phyloP scores from a whole-genome alignment of 2,113 vertebrate genomes.

The Sceloporus tristichus region DNA sequence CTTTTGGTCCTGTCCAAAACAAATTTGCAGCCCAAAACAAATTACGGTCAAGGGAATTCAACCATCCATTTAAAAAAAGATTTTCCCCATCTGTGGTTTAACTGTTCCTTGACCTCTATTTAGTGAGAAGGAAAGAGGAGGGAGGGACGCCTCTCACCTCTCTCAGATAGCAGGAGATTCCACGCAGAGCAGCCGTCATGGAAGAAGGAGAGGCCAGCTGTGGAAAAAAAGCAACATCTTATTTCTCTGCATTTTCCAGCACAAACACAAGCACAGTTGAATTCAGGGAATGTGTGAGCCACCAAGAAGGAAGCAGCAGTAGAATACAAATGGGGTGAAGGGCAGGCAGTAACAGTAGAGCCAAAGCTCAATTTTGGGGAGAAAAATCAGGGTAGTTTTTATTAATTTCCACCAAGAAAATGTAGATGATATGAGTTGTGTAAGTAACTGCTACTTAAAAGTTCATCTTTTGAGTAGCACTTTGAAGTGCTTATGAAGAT shows the following conservation, averaged over 20 bases:
- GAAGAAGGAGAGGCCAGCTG: conserved; percentile 87
- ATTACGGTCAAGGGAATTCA: background rate
- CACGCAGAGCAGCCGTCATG: conserved; percentile 86
- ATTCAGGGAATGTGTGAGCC: background rate
- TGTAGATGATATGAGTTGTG: background rate
- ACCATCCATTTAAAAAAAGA: background rate
- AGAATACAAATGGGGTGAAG: background rate
- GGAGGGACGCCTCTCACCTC: conserved; percentile 77
- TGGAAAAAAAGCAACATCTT: background rate
- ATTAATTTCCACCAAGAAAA: background rate
- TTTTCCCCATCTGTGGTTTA: background rate
- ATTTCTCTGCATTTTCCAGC: background rate
- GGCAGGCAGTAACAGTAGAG: background rate
- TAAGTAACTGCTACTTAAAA: too few relatives aligned
- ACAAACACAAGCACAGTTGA: background rate
- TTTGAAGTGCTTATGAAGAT: too few relatives aligned
- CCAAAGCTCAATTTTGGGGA: background rate
- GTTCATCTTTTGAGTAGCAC: too few relatives aligned
- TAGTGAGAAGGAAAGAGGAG: background rate
- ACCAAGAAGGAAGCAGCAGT: background rate
- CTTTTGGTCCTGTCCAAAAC: too few relatives aligned
- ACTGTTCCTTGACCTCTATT: background rate
- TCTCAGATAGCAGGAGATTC: conserved; percentile 89
- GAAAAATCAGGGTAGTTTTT: background rate
- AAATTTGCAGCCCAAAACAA: background rate